Conservation (phyloP, 2,888 invertebrate genomes). For the Phrixothrix hirtus region DNA sequence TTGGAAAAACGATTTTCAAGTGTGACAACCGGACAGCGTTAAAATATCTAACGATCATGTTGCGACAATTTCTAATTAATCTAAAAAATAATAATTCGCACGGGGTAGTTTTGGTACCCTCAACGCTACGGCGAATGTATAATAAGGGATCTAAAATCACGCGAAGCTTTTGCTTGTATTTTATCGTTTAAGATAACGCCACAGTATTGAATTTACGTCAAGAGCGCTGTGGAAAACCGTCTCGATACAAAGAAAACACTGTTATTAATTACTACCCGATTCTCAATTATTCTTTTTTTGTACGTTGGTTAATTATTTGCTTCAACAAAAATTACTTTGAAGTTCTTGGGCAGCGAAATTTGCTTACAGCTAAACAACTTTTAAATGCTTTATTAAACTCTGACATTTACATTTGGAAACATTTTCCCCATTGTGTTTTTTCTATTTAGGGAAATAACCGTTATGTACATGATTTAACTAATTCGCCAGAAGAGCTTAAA, state of each 20-base stretch:
- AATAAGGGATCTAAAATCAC: slow-evolving; percentile 35
- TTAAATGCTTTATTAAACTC: neutral
- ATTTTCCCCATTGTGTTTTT: too few relatives aligned
- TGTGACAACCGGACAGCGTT: slow-evolving; percentile 11
- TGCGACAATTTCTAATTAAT: slow-evolving; percentile 20
- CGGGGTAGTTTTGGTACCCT: slow-evolving; percentile 21
- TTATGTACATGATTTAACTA: neutral
- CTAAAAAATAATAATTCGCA: slow-evolving; percentile 18
- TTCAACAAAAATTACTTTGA: slow-evolving; percentile 29
- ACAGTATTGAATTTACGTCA: slow-evolving; percentile 39
- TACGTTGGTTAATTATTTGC: slow-evolving; percentile 29
- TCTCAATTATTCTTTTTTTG: slow-evolving; percentile 35
- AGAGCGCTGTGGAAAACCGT: slow-evolving; percentile 33
- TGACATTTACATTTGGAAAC: neutral
- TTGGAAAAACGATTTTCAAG: slow-evolving; percentile 2
- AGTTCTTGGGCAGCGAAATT: slow-evolving; percentile 4
- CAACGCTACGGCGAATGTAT: slow-evolving; percentile 29
- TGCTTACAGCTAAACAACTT: neutral
- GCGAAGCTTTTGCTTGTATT: slow-evolving; percentile 38
- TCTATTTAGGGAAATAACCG: neutral
- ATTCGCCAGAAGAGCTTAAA: neutral
- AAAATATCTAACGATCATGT: slow-evolving; percentile 9
- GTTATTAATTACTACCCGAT: slow-evolving; percentile 37
- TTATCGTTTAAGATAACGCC: slow-evolving; percentile 39
- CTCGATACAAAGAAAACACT: slow-evolving; percentile 33